phyloP scores from a whole-genome alignment of 1,140 invertebrate genomes.

The Scaptomyza hsui region DNA sequence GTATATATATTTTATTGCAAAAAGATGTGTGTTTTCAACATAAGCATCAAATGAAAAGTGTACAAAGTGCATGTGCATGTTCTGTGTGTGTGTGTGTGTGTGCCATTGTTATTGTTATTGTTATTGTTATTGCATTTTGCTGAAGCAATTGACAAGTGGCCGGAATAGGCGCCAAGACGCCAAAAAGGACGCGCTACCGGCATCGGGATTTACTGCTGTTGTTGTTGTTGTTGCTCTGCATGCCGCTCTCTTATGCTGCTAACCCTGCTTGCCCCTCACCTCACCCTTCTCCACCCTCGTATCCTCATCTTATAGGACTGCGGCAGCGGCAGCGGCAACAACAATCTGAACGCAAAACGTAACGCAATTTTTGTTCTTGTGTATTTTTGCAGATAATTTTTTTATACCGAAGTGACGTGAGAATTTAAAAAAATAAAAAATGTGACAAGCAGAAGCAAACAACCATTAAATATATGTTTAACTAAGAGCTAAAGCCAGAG shows the following conservation, averaged over 20 bases:
- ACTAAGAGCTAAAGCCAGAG: background rate
- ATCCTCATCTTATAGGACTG: background rate
- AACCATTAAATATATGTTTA: slow-evolving; percentile 17
- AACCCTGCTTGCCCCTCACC: background rate
- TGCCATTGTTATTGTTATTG: slow-evolving; percentile 1
- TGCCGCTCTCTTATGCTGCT: background rate
- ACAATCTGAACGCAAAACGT: slow-evolving; percentile 37
- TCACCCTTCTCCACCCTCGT: background rate
- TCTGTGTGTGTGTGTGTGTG: slow-evolving; percentile 19
- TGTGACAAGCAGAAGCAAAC: slow-evolving; percentile 26
- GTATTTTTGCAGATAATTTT: slow-evolving; percentile 38
- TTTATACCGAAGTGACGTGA: slow-evolving; percentile 12
- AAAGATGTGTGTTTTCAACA: slow-evolving; percentile 5
- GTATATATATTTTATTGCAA: slow-evolving; percentile 17
- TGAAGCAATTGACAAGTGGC: slow-evolving; percentile 31
- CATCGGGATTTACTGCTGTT: slow-evolving; percentile 27
- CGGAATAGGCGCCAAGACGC: slow-evolving; percentile 42
- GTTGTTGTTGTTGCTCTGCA: slow-evolving; percentile 9
- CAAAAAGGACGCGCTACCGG: slow-evolving; percentile 32
- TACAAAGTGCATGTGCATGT: background rate
- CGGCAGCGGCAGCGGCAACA: slow-evolving; percentile 20
- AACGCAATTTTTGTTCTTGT: slow-evolving; percentile 41
- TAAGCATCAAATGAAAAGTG: slow-evolving; percentile 10
- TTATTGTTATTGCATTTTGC: slow-evolving; percentile 14
- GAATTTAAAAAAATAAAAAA: background rate